A percentile compares a stretch with the other conserved stretches of the same genome.
These are phyloP conservation scores for Propithecus perrieri DNA, from an alignment of 2,797 vertebrate genomes.

Conservation along the genomic window DNA sequence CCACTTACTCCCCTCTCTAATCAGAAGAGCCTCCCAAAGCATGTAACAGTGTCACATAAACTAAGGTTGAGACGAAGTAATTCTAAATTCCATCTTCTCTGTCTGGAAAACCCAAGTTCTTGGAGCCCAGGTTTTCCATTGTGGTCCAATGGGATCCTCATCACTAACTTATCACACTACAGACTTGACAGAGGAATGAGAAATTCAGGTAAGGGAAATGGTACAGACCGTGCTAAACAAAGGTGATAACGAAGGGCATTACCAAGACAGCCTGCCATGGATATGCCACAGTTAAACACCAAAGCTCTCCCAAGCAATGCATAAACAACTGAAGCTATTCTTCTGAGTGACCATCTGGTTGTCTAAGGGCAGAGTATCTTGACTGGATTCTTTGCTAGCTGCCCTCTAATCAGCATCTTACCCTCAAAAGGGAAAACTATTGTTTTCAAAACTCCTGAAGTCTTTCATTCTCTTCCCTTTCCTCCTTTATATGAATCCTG, in stretches of 20 bases:
- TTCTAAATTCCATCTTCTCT: not conserved
- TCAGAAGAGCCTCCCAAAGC: not conserved
- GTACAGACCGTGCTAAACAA: not conserved
- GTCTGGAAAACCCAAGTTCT: not conserved
- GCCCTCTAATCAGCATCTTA: not conserved
- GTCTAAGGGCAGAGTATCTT: not conserved
- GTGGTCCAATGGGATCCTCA: not conserved
- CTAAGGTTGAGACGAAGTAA: not conserved
- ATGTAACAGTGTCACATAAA: not conserved
- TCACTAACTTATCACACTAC: not conserved
- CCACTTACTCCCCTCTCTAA: not conserved
- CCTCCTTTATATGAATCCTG: not conserved
- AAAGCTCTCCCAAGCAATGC: not conserved
- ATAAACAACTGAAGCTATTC: not conserved
- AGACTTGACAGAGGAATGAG: not conserved
- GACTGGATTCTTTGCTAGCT: not conserved
- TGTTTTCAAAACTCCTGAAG: not conserved
- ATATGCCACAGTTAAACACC: not conserved
- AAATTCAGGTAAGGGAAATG: not conserved
- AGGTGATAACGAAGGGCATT: not conserved
- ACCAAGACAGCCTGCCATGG: not conserved
- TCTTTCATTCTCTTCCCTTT: not conserved
- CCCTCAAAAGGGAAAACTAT: not conserved
- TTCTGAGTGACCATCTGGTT: no score
- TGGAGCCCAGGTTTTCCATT: not conserved